A percentile compares a stretch with the other conserved stretches of the same genome.
These are phyloP conservation scores for Drosophila merina DNA, from an alignment of 2,888 invertebrate genomes.

Conservation along the genomic window DNA sequence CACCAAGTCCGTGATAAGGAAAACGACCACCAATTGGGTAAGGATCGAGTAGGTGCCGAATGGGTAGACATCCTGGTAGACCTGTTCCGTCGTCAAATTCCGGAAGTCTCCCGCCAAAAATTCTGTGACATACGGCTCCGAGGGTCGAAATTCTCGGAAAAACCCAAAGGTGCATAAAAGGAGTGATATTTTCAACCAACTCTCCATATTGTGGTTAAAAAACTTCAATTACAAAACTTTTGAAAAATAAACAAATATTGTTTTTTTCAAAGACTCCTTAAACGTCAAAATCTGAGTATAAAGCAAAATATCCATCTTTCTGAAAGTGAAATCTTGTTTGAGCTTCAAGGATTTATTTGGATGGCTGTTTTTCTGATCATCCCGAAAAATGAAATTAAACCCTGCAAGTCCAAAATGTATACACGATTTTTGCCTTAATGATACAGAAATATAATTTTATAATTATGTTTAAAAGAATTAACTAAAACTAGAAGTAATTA, in stretches of 20 bases:
- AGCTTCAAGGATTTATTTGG: too few species aligned
- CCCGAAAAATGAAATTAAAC: too few species aligned
- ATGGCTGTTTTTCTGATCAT: too few species aligned
- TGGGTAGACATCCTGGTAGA: slow-evolving; percentile 93
- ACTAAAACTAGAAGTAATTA: background rate
- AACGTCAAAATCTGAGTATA: too few species aligned
- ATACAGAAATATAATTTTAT: too few species aligned
- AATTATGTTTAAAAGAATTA: background rate
- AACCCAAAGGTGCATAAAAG: slow-evolving; percentile 92
- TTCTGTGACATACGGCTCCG: slow-evolving; percentile 93
- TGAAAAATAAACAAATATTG: background rate
- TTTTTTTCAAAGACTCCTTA: too few species aligned
- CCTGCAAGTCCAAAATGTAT: too few species aligned
- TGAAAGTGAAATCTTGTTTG: too few species aligned
- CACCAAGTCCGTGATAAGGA: slow-evolving; percentile 92
- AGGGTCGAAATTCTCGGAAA: slow-evolving; percentile 92
- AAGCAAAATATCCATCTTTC: too few species aligned
- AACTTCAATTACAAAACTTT: background rate
- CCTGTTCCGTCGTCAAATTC: slow-evolving; percentile 89
- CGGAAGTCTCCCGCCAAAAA: slow-evolving; percentile 91
- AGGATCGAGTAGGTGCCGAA: slow-evolving; percentile 93
- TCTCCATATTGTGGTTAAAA: slow-evolving; percentile 83
- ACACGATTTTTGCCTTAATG: too few species aligned
- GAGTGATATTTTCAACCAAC: slow-evolving; percentile 89
- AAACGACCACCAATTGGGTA: slow-evolving; percentile 89